A percentile compares a stretch with the other conserved stretches of the same genome.
Conservation (phyloP, 2,888 invertebrate genomes). For the Cheilosia variabilis region DNA sequence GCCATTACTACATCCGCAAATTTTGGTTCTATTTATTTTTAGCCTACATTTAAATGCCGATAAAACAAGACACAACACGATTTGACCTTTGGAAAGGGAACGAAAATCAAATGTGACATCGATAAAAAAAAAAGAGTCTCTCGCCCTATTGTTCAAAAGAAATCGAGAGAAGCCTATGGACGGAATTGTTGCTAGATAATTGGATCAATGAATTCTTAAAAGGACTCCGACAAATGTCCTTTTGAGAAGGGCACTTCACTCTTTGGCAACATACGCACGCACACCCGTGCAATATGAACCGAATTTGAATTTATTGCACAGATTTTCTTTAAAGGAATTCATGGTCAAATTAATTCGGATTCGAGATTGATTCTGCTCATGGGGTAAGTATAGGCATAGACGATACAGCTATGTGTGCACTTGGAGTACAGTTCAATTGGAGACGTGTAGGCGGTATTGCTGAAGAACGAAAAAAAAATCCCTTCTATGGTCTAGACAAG, state of each 20-base stretch:
- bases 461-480: neutral
- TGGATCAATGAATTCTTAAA: conserved; percentile 50
- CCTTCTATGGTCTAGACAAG: neutral
- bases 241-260: conserved; percentile 22
- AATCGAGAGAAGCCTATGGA: conserved; percentile 1
- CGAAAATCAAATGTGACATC: conserved; percentile 4
- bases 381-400: neutral
- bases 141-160: conserved; percentile 13
- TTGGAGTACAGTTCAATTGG: conserved; percentile 12
- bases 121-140: neutral
- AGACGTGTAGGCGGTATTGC: too few relatives aligned
- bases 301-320: too few relatives aligned
- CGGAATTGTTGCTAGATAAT: conserved; percentile 47
- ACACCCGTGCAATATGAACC: neutral
- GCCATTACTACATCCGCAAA: neutral
- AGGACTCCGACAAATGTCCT: conserved; percentile 30
- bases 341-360: conserved; percentile 40
- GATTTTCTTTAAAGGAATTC: conserved; percentile 45
- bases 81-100: conserved; percentile 12
- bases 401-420: neutral
- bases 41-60: conserved; percentile 17
- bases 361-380: conserved; percentile 21
- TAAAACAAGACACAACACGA: neutral
- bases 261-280: conserved; percentile 9
- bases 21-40: conserved; percentile 35